Base-by-base conservation (phyloP, 1,140 invertebrate species). In the Coelopa frigida region DNA sequence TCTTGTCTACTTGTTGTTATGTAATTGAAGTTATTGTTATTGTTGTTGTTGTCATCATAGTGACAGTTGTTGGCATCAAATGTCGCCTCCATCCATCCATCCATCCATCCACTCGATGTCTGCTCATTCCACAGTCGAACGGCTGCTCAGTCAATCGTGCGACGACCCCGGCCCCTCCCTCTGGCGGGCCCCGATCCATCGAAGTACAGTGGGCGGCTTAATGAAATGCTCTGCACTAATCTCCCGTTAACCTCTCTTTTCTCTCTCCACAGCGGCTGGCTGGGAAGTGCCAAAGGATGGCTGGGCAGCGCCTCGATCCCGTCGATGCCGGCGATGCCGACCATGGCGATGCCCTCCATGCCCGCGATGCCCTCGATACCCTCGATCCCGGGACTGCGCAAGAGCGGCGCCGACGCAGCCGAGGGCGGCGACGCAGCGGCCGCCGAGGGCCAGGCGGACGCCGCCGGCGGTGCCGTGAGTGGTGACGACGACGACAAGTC, bases 241-340 rank as follows among this genome's bases (percentile, higher is more conserved):
- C 39, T 50, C 24, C 46, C 24, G 3, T 29, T 38, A 44, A 3
- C 26, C n/a, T 31, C 31, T 46, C 8, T 36, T 4, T 48, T 15
- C 48, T 37, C 40, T 41, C n/a, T 33, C 37, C 32, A 38, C 38
- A 67, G 79, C 53, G 82, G 85, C 65, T 82, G 88, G 78, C 76
- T 89, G 51, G 83, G 83, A 47, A 87, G 86, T 57, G 85, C 88
- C 27, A 88, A 88, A 70, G 84, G 84, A 8, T 89, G 85, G 87
- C 78, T 83, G 44, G 78, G 63, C 37, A 64, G 58, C 48, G 66
- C 64, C 23, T 63, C 67, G 39, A 70, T 70, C 51, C 63, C 68
- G 44, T 57, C 67, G 15, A 68, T 70, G 63, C 61, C 63, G 37
- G 42, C 58, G 22, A 57, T 59, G 59, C 61, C 61, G 38, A 50